phyloP scores from a whole-genome alignment of 2,888 invertebrate genomes.

The Brachycybe producta region DNA sequence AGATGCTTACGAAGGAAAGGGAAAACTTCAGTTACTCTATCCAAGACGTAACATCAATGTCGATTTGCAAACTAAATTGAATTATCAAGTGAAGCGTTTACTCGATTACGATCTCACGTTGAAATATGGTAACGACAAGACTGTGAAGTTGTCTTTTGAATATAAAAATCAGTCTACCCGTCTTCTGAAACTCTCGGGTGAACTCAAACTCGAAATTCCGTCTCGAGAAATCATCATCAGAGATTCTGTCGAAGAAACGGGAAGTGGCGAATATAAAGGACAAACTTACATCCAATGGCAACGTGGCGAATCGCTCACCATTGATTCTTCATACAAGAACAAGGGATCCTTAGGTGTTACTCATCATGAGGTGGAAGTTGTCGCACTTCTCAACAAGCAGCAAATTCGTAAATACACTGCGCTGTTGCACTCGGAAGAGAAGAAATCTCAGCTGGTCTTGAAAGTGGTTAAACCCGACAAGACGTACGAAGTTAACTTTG shows the following conservation, averaged over 20 bases:
- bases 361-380: constrained; percentile 5
- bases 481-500: constrained; percentile 6
- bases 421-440: not conserved
- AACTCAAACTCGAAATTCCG: constrained; percentile 1
- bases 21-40: not conserved
- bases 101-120: constrained; percentile 8
- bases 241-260: constrained; percentile 2
- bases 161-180: constrained; percentile 10
- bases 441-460: not conserved
- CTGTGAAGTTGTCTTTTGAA: constrained; percentile 5
- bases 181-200: constrained; percentile 6
- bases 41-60: constrained; percentile 9
- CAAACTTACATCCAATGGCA: constrained; percentile 12
- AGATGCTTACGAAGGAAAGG: constrained; percentile 3
- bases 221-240: constrained; percentile 7
- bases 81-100: not conserved
- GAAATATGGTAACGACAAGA: constrained; percentile 2
- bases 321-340: constrained; percentile 4
- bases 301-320: constrained; percentile 2
- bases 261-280: constrained; percentile 3
- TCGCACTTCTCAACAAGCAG: not conserved
- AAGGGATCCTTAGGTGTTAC: not conserved
- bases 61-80: not conserved
- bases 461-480: constrained; percentile 12
- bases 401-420: constrained; percentile 13